These are phyloP conservation scores for Heteromormyrus szaboi DNA, from an alignment of 2,797 vertebrate genomes.

Conservation along the genomic window DNA sequence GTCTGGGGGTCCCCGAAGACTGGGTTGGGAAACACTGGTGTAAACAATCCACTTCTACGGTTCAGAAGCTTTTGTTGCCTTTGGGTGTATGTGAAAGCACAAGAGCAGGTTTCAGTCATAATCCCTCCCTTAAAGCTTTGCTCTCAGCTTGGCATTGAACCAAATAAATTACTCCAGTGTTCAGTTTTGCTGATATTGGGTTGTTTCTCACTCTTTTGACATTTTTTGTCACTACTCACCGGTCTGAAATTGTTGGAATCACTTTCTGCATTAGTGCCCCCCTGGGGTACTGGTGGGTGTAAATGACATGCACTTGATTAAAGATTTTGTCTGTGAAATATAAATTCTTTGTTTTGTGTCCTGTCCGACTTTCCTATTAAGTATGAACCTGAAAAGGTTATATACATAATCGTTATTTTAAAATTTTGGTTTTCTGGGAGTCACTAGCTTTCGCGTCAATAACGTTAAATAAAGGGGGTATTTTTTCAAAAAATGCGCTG, in stretches of 20 bases:
- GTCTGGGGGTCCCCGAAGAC: background rate
- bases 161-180: background rate
- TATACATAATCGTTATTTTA: background rate
- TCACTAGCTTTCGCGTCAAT: background rate
- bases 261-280: background rate
- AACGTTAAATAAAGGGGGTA: background rate
- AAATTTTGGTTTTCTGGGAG: background rate
- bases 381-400: background rate
- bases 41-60: background rate
- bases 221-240: background rate
- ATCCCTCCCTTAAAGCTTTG: background rate
- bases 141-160: background rate
- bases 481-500: background rate
- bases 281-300: background rate
- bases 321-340: background rate
- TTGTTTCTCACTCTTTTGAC: background rate
- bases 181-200: background rate
- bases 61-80: background rate
- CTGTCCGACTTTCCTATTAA: background rate
- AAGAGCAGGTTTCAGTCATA: background rate
- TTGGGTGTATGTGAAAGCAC: background rate
- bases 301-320: background rate
- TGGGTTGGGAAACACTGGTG: background rate
- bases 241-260: background rate
- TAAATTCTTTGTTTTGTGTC: background rate